These are phyloP conservation scores for Odobenus rosmarus DNA, from an alignment of 2,113 vertebrate genomes.

Conservation along the genomic window DNA sequence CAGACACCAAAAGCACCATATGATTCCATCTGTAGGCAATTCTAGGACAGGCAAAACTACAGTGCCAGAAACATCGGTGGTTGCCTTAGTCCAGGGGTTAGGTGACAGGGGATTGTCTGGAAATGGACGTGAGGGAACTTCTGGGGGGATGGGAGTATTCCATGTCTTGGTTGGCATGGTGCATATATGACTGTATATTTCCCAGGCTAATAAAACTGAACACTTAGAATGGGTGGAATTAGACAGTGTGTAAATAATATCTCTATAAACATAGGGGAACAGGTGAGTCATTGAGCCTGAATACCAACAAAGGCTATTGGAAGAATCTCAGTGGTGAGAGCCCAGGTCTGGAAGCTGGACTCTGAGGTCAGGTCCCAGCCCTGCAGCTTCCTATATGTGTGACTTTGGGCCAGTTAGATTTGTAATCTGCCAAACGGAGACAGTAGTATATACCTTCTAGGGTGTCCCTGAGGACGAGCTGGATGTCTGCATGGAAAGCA, in stretches of 20 bases:
- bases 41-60: not conserved
- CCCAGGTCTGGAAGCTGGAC: not conserved
- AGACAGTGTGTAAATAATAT: not conserved
- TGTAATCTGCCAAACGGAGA: not conserved
- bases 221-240: not conserved
- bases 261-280: not conserved
- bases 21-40: too few species aligned
- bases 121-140: not conserved
- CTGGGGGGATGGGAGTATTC: not conserved
- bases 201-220: not conserved
- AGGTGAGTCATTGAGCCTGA: not conserved
- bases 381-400: not conserved
- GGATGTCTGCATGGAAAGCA: too few species aligned
- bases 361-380: not conserved
- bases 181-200: not conserved
- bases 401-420: not conserved
- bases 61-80: not conserved
- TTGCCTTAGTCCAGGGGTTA: not conserved
- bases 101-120: not conserved
- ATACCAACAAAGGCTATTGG: not conserved
- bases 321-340: not conserved
- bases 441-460: not conserved
- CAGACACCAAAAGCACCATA: not conserved
- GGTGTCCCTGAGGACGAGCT: not conserved
- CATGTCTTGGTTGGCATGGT: not conserved